phyloP scores from a whole-genome alignment of 1,140 invertebrate genomes.

The Drosophila rhopaloa region DNA sequence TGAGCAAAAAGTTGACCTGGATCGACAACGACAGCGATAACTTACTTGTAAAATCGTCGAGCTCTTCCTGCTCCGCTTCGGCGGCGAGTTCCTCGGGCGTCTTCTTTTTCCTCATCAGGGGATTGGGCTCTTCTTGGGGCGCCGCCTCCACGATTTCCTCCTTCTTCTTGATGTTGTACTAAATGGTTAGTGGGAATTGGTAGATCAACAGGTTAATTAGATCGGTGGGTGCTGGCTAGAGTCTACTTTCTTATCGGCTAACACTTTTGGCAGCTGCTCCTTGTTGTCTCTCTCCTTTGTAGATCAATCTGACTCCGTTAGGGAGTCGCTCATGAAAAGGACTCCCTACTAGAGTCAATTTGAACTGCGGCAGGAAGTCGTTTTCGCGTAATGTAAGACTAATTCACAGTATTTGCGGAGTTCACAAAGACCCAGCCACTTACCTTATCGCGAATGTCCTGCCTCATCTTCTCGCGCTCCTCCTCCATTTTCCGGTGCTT shows the following conservation, averaged over 20 bases:
- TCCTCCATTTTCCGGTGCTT: constrained; percentile 99
- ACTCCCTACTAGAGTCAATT: constrained; percentile 99
- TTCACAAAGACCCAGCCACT: constrained; percentile 8
- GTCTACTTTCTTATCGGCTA: constrained; percentile 11
- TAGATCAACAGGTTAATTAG: constrained; percentile 9
- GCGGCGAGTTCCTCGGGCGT: constrained; percentile 98
- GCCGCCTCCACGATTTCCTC: constrained; percentile 93
- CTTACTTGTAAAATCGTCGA: constrained; percentile 99
- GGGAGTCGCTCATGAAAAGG: constrained; percentile 94
- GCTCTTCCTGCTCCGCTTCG: constrained; percentile 96
- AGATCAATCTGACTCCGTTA: constrained; percentile 98
- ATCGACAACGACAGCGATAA: constrained; percentile 53
- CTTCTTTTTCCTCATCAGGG: constrained; percentile 98
- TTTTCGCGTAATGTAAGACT: constrained; percentile 10
- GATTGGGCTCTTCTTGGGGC: constrained; percentile 93
- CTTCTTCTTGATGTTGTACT: constrained; percentile 99
- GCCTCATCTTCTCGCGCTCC: constrained; percentile 98
- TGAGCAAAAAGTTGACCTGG: constrained; percentile 19
- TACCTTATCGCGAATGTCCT: constrained; percentile 99
- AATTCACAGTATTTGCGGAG: constrained; percentile 16
- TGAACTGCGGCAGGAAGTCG: constrained; percentile 92
- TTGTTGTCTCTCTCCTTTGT: constrained; percentile 61
- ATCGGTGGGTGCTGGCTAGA: constrained; percentile 77
- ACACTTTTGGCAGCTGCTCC: constrained; percentile 15
- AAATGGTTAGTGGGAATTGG: constrained; percentile 51